These are phyloP conservation scores for Nibea coibor DNA, from an alignment of 2,113 vertebrate species.

Conservation along the genomic window DNA sequence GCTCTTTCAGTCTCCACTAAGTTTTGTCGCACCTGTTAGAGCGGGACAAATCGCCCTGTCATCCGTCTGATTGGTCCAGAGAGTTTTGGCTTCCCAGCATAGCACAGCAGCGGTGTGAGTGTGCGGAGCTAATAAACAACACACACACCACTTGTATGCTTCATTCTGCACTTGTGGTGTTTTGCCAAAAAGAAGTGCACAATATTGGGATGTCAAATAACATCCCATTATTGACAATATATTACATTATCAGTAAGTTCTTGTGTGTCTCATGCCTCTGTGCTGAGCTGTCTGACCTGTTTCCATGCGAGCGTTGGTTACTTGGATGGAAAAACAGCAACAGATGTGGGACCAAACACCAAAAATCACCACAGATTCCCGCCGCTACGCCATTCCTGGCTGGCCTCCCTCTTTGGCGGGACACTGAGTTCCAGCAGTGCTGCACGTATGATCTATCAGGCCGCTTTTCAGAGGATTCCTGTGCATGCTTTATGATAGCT, in stretches of 20 bases:
- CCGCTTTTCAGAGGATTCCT: slow-evolving; percentile 24
- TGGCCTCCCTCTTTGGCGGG: slow-evolving; percentile 37
- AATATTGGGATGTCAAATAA: too few relatives aligned
- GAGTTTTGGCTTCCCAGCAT: not conserved
- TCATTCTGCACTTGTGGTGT: not conserved
- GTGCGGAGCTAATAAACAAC: too few relatives aligned
- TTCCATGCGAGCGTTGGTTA: slow-evolving; percentile 31
- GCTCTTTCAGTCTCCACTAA: too few relatives aligned
- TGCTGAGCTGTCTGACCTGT: slow-evolving; percentile 20
- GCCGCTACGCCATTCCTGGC: slow-evolving; percentile 42
- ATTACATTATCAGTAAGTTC: not conserved
- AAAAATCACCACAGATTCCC: slow-evolving; percentile 40
- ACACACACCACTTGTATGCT: not conserved
- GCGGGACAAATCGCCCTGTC: too few relatives aligned
- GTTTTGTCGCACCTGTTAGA: too few relatives aligned
- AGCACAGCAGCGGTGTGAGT: not conserved
- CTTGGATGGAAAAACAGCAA: slow-evolving; percentile 55
- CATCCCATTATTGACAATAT: not conserved
- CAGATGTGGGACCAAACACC: slow-evolving; percentile 62
- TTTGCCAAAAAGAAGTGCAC: not conserved
- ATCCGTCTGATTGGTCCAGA: too few relatives aligned
- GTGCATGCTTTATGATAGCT: slow-evolving; percentile 28
- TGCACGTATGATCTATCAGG: slow-evolving; percentile 47
- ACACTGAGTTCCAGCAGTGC: slow-evolving; percentile 47
- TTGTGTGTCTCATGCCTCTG: slow-evolving; percentile 1